A percentile compares a stretch with the other conserved stretches of the same genome.
Evolutionary conservation across 2,888 invertebrate species (phyloP).

Genomic region (Argyresthia albistria): DNA sequence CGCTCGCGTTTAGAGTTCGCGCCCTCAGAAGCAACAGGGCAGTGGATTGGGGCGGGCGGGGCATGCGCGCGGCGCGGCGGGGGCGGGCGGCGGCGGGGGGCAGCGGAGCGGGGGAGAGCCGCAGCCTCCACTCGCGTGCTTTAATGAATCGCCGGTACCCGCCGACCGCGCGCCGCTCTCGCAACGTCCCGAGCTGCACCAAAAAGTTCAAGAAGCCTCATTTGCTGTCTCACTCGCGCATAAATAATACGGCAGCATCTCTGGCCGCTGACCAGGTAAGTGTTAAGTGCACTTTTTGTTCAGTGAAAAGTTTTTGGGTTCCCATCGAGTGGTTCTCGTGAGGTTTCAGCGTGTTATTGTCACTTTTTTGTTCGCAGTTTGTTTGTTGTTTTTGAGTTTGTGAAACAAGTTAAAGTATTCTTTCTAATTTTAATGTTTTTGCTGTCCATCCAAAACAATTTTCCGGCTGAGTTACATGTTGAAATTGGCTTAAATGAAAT

Average conservation of each 20-base stretch:
- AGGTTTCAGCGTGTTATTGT: slow-evolving; percentile 8
- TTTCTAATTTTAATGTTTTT: slow-evolving; percentile 3
- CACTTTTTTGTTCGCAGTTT: slow-evolving; percentile 6
- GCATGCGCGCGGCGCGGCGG: slow-evolving; percentile 20
- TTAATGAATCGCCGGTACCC: slow-evolving; percentile 68
- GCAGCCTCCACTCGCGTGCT: slow-evolving; percentile 54
- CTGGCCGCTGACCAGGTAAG: slow-evolving; percentile 39
- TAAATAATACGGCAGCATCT: slow-evolving; percentile 26
- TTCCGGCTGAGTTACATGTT: not conserved
- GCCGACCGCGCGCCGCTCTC: slow-evolving; percentile 61
- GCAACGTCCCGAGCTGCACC: slow-evolving; percentile 34
- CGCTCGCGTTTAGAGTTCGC: slow-evolving; percentile 58
- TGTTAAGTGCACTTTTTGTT: slow-evolving; percentile 14
- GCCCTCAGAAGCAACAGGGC: slow-evolving; percentile 68
- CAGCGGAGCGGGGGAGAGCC: slow-evolving; percentile 36
- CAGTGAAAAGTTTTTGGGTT: slow-evolving; percentile 7
- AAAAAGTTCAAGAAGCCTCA: slow-evolving; percentile 50
- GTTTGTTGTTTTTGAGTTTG: slow-evolving; percentile 14
- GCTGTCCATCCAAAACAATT: not conserved
- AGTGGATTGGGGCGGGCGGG: slow-evolving; percentile 39
- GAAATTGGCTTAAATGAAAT: no score
- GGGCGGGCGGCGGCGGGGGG: slow-evolving; percentile 20
- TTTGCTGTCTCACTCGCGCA: slow-evolving; percentile 58
- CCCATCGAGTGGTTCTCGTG: slow-evolving; percentile 12
- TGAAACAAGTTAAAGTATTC: not conserved